These are phyloP conservation scores for Cremastinae sp. DNA, from an alignment of 2,888 invertebrate species.

Conservation along the genomic window DNA sequence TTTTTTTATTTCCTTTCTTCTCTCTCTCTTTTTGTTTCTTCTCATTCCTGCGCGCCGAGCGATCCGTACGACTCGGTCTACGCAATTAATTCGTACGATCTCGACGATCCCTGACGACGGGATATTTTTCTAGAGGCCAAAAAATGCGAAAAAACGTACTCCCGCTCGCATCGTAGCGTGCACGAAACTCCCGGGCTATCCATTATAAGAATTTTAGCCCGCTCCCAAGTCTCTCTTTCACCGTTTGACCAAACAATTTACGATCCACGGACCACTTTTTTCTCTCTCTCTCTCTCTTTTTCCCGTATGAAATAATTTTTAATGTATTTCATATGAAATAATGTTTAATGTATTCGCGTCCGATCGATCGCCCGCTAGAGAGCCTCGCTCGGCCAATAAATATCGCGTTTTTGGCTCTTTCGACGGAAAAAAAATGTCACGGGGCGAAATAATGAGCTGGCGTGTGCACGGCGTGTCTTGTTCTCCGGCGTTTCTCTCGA, in stretches of 20 bases:
- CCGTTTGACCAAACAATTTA: constrained; percentile 45
- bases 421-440: constrained; percentile 4
- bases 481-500: no score
- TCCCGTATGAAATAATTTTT: neutral
- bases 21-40: neutral
- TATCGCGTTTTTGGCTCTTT: constrained; percentile 18
- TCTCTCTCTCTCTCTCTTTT: no score
- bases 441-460: neutral
- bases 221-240: constrained; percentile 18
- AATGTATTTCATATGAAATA: constrained; percentile 28
- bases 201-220: constrained; percentile 37
- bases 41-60: constrained; percentile 9
- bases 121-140: constrained; percentile 20
- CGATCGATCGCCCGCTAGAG: neutral
- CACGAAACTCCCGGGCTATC: constrained; percentile 3
- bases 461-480: no score
- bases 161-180: neutral
- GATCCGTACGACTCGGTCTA: constrained; percentile 1
- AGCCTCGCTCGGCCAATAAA: constrained; percentile 8
- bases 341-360: constrained; percentile 48
- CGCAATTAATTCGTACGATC: constrained; percentile 51
- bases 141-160: constrained; percentile 10
- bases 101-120: constrained; percentile 23
- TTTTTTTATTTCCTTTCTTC: constrained; percentile 1
- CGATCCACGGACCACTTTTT: constrained; percentile 20